Percentiles rank a stretch among this genome's conserved stretches.
Conservation (phyloP, 1,140 invertebrate species). For the Aphaenogaster ashmeadi region DNA sequence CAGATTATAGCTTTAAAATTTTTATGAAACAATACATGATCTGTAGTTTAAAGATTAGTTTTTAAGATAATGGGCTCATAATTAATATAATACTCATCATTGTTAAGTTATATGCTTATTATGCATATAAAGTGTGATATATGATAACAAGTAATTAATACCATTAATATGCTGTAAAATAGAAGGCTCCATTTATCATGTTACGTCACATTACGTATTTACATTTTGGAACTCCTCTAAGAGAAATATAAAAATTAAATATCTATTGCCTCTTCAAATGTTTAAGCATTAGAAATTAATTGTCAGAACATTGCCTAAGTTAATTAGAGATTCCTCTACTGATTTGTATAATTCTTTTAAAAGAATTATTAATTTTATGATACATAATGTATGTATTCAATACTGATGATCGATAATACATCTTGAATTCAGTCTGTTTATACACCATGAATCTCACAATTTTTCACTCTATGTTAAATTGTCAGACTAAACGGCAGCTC, state of each 20-base stretch:
- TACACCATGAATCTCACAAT: conserved; percentile 52
- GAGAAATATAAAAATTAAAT: conserved; percentile 77
- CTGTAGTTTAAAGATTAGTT: conserved; percentile 20
- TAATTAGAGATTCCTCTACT: conserved; percentile 17
- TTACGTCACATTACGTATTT: conserved; percentile 69
- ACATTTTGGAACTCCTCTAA: conserved; percentile 62
- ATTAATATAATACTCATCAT: background rate
- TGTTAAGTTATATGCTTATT: conserved; percentile 34
- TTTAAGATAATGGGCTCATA: background rate
- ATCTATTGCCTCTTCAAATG: conserved; percentile 65
- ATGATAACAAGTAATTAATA: conserved; percentile 67
- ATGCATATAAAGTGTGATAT: conserved; percentile 61
- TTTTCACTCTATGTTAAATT: conserved; percentile 47
- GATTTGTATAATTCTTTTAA: conserved; percentile 26
- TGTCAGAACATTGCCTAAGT: conserved; percentile 51
- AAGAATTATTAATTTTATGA: conserved; percentile 53
- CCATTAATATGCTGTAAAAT: conserved; percentile 68
- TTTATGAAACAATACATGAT: conserved; percentile 19
- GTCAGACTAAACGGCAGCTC: conserved; percentile 66
- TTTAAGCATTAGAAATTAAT: conserved; percentile 61
- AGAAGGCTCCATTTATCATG: conserved; percentile 63
- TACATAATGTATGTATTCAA: conserved; percentile 31
- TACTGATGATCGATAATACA: conserved; percentile 53
- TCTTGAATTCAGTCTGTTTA: conserved; percentile 71
- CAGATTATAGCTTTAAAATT: background rate